Conservation (phyloP, 2,797 vertebrate genomes). For the Miichthys miiuy region DNA sequence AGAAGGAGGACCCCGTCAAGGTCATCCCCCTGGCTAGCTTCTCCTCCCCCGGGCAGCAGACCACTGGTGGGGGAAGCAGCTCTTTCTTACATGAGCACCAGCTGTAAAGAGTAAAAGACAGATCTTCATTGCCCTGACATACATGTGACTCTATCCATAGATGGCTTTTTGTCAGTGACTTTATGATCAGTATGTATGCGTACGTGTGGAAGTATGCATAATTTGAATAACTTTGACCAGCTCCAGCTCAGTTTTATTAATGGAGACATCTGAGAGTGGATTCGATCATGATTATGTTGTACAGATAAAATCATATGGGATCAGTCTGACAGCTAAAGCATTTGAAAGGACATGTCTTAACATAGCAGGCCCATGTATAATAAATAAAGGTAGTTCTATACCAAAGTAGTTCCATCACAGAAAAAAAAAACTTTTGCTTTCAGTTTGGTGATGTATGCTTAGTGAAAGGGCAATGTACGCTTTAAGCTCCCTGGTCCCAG, state of each 20-base stretch:
- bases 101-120: constrained; percentile 83
- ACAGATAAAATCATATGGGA: constrained; percentile 55
- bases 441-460: constrained; percentile 73
- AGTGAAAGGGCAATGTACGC: constrained; percentile 59
- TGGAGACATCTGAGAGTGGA: constrained; percentile 53
- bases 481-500: constrained; percentile 50
- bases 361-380: constrained; percentile 73
- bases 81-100: constrained; percentile 93
- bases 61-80: constrained; percentile 74
- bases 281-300: constrained; percentile 57
- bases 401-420: constrained; percentile 84
- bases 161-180: constrained; percentile 67
- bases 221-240: constrained; percentile 59
- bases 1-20: constrained; percentile 92
- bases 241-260: constrained; percentile 71
- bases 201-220: constrained; percentile 61
- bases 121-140: constrained; percentile 66
- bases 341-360: constrained; percentile 54
- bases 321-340: constrained; percentile 40
- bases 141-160: constrained; percentile 60
- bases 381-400: constrained; percentile 82
- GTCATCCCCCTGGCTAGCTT: constrained; percentile 95
- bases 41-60: constrained; percentile 84
- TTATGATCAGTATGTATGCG: constrained; percentile 66
- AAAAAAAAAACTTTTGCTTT: constrained; percentile 63